phyloP scores from a whole-genome alignment of 2,113 vertebrate species.

The Paralichthys olivaceus region DNA sequence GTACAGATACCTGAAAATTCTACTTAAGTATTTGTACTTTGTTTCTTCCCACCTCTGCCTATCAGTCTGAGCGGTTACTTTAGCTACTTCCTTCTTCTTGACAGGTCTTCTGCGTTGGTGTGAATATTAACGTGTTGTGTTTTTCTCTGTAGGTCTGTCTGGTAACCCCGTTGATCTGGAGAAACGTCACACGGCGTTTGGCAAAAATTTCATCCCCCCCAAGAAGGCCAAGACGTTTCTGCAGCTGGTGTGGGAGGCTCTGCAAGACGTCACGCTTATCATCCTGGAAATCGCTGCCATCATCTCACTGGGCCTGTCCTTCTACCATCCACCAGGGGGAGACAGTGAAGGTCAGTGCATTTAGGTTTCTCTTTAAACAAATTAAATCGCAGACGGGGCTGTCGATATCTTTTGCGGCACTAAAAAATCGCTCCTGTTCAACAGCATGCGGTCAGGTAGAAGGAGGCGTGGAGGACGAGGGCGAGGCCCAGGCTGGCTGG shows the following conservation, averaged over 20 bases:
- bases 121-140: not conserved
- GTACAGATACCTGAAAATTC: too few relatives aligned
- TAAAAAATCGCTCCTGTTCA: not conserved
- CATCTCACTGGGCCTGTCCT: slow-evolving; percentile 94
- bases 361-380: not conserved
- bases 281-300: slow-evolving; percentile 97
- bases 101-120: not conserved
- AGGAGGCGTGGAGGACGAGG: slow-evolving; percentile 86
- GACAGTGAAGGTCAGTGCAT: slow-evolving; percentile 80
- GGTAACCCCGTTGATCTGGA: slow-evolving; percentile 93
- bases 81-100: not conserved
- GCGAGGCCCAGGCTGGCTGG: slow-evolving; percentile 93
- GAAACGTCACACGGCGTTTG: slow-evolving; percentile 88
- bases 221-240: slow-evolving; percentile 97
- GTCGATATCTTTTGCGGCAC: not conserved
- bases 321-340: slow-evolving; percentile 91
- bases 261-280: slow-evolving; percentile 97
- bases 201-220: slow-evolving; percentile 94
- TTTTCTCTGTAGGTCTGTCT: slow-evolving; percentile 85
- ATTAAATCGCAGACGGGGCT: not conserved
- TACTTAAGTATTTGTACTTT: too few relatives aligned
- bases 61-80: too few relatives aligned
- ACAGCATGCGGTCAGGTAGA: slow-evolving; percentile 83
- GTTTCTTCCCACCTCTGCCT: too few relatives aligned
- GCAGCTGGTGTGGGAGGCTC: slow-evolving; percentile 97